Evolutionary conservation across 2,797 vertebrate genomes (phyloP).

Genomic region (Syngnathus acus): DNA sequence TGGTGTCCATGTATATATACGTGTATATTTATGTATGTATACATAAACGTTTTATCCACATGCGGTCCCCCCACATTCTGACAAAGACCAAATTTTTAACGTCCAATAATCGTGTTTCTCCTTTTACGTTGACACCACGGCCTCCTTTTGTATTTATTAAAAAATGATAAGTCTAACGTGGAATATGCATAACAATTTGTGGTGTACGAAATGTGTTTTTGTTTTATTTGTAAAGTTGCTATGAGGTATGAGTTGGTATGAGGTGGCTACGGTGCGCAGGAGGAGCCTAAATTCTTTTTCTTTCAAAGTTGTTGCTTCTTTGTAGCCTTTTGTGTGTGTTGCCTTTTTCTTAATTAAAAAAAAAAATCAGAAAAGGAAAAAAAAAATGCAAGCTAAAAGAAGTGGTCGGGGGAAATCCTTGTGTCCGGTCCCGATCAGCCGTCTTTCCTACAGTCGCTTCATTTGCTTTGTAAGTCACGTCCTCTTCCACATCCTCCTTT

Average conservation of each 20-base stretch:
- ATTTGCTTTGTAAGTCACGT: not conserved
- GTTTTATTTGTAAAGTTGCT: constrained; percentile 25
- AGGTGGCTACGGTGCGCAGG: not conserved
- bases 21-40: constrained; percentile 50
- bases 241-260: too few relatives aligned
- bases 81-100: constrained; percentile 76
- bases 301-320: constrained; percentile 71
- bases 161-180: constrained; percentile 79
- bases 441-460: constrained; percentile 52
- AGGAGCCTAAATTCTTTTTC: constrained; percentile 24
- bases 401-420: constrained; percentile 63
- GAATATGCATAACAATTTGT: constrained; percentile 77
- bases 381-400: constrained; percentile 38
- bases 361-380: constrained; percentile 60
- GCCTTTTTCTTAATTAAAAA: constrained; percentile 67
- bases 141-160: constrained; percentile 83
- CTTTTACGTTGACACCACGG: constrained; percentile 72
- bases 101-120: constrained; percentile 76
- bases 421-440: constrained; percentile 54
- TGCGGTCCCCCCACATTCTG: constrained; percentile 67
- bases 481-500: constrained; percentile 58
- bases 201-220: constrained; percentile 67
- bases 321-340: constrained; percentile 73
- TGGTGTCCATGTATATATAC: constrained; percentile 73
- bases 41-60: constrained; percentile 65